A percentile compares a stretch with the other conserved stretches of the same genome.
Evolutionary conservation across 2,888 invertebrate species (phyloP).

Genomic region (Tridacna crocea): DNA sequence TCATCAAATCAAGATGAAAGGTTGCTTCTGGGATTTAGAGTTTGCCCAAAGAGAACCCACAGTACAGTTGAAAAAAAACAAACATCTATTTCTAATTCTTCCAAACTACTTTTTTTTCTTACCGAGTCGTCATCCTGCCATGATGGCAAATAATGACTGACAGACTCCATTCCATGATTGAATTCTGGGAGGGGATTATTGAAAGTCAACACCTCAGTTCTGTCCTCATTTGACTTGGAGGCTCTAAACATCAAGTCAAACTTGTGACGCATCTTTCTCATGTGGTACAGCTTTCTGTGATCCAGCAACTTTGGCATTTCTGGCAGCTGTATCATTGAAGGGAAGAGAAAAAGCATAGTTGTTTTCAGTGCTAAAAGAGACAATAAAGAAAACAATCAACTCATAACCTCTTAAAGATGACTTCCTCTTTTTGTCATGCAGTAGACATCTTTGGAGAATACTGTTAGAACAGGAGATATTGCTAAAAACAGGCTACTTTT

Average conservation of each 20-base stretch:
- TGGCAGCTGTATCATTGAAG: slow-evolving; percentile 71
- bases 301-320: slow-evolving; percentile 76
- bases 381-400: no score
- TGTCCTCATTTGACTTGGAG: slow-evolving; percentile 78
- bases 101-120: background rate
- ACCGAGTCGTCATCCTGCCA: slow-evolving; percentile 67
- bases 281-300: slow-evolving; percentile 64
- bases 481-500: background rate
- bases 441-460: background rate
- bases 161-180: slow-evolving; percentile 65
- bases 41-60: no score
- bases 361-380: background rate
- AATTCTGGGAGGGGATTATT: slow-evolving; percentile 80
- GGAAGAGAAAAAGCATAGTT: background rate
- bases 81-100: no score
- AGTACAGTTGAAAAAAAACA: no score
- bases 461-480: background rate
- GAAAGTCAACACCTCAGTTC: slow-evolving; percentile 77
- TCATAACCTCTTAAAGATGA: no score
- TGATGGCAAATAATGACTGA: slow-evolving; percentile 77
- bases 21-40: no score
- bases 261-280: slow-evolving; percentile 76
- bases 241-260: slow-evolving; percentile 81
- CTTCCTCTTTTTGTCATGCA: background rate
- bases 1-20: no score